These are phyloP conservation scores for Turnix velox DNA, from an alignment of 2,113 vertebrate species.

Conservation along the genomic window DNA sequence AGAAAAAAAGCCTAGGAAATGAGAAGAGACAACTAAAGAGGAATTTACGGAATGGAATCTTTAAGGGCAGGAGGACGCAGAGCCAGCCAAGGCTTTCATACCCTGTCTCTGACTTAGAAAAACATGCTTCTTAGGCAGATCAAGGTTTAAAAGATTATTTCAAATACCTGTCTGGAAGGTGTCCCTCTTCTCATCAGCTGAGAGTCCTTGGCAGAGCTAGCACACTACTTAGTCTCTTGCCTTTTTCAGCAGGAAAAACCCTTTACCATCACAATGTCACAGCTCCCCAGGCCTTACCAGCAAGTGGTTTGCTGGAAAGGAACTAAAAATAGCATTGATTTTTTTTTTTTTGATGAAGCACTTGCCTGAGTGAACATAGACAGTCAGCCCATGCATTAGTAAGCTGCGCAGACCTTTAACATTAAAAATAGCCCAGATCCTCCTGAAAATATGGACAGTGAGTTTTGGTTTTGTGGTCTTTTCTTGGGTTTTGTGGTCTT, in stretches of 20 bases:
- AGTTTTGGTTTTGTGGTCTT: not conserved
- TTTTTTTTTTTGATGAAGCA: slow-evolving; percentile 57
- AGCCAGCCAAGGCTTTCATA: slow-evolving; percentile 31
- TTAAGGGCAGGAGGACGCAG: slow-evolving; percentile 45
- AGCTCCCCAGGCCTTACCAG: slow-evolving; percentile 9
- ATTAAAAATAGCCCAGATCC: not conserved
- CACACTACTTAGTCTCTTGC: not conserved
- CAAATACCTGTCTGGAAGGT: not conserved
- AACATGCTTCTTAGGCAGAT: not conserved
- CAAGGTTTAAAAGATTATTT: not conserved
- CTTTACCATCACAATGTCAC: not conserved
- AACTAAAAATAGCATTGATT: slow-evolving; percentile 68
- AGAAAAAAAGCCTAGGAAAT: slow-evolving; percentile 11
- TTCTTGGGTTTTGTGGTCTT: too few species aligned
- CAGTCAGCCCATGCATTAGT: not conserved
- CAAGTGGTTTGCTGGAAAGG: slow-evolving; percentile 50
- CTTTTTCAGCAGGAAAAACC: not conserved
- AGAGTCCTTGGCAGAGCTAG: not conserved
- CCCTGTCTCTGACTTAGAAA: not conserved
- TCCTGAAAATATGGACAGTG: not conserved
- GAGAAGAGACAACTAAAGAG: slow-evolving; percentile 20
- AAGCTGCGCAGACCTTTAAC: not conserved
- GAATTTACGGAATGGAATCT: slow-evolving; percentile 66
- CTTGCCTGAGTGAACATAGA: slow-evolving; percentile 40
- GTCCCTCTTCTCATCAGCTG: not conserved